Evolutionary conservation across 2,797 vertebrate species (phyloP), one percentile per base, ranked within the genome.

Genomic region (Buceros bicornis): DNA sequence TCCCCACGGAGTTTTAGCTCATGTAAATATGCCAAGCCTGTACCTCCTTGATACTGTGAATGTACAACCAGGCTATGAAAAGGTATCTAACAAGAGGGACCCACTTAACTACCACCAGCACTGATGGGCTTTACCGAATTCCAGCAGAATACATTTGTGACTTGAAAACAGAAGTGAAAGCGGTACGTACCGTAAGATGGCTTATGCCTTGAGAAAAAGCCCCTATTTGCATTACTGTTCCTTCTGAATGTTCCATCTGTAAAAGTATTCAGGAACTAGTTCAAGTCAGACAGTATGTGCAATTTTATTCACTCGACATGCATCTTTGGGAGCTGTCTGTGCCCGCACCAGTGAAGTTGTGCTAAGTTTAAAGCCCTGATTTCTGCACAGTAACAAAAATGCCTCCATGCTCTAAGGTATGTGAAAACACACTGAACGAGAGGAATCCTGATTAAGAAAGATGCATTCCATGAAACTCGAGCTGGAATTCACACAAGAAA

Each of bases 181-280:
- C 4, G 45, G 33, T 95, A 98, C 99, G 82, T 98, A 99, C 99
- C 97, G 99, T 99, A 79, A 99, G 99, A 93, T 99, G 99, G 97
- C 97, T 99, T 97, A 99, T 99, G 98, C 98, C 99, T 98, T 99
- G 98, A 97, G 99, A 99, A 91, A 99, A 98, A 91, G 98, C 98
- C 97, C 99, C 99, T 98, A 99, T 99, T 97, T 99, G 98, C 96
- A 98, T 98, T 95, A 98, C 98, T 81, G 98, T 98, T 82, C 98
- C 98, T 98, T 99, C 98, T 72, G 98, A 98, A 95, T 98, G 98
- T 96, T 97, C 98, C 98, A 99, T 99, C 99, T 99, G 99, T 95
- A 99, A 99, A 97, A 98, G 54, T 79, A 98, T 97, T 96, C 95
- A 95, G 95, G 87, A 96, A 83, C 94, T 53, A 80, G 76, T 91